Conservation (phyloP, 2,888 invertebrate genomes). For the Hydriomena furcata region DNA sequence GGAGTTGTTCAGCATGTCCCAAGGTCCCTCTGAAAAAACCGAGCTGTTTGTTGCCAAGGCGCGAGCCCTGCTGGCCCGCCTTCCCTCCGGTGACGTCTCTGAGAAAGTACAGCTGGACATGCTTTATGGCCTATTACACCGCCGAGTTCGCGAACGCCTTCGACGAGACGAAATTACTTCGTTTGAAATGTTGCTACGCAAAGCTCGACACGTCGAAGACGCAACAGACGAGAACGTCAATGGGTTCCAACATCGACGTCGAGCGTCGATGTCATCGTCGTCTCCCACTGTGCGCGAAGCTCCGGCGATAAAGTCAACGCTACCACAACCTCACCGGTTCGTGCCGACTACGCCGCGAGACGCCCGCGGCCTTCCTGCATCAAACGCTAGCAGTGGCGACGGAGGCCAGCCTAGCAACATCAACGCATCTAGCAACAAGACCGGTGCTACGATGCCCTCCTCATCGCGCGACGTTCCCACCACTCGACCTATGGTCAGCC, state of each 20-base stretch:
- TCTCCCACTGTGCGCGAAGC: not conserved
- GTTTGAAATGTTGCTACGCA: not conserved
- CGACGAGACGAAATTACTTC: not conserved
- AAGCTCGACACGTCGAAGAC: not conserved
- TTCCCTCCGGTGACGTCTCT: not conserved
- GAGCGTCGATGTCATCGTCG: too few species aligned
- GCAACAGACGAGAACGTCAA: not conserved
- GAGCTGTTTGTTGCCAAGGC: slow-evolving; percentile 7
- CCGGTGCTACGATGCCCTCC: not conserved
- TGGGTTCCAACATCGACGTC: not conserved
- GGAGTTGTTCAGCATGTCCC: not conserved
- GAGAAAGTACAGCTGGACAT: slow-evolving; percentile 12
- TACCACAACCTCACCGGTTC: not conserved
- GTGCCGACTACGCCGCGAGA: not conserved
- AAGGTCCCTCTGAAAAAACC: not conserved
- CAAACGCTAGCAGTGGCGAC: too few species aligned
- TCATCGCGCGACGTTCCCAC: too few species aligned
- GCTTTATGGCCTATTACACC: slow-evolving; percentile 8
- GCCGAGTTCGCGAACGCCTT: slow-evolving; percentile 1
- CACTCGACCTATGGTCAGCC: not conserved
- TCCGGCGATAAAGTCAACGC: not conserved
- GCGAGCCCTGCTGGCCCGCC: not conserved
- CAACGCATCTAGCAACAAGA: not conserved
- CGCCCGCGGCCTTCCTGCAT: not conserved
- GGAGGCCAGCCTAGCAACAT: not conserved